Percentiles rank a stretch among this genome's conserved stretches.
phyloP scores from a whole-genome alignment of 30 jellyfish, hydroid and myxozoan species.

The Aurelia coerulea region DNA sequence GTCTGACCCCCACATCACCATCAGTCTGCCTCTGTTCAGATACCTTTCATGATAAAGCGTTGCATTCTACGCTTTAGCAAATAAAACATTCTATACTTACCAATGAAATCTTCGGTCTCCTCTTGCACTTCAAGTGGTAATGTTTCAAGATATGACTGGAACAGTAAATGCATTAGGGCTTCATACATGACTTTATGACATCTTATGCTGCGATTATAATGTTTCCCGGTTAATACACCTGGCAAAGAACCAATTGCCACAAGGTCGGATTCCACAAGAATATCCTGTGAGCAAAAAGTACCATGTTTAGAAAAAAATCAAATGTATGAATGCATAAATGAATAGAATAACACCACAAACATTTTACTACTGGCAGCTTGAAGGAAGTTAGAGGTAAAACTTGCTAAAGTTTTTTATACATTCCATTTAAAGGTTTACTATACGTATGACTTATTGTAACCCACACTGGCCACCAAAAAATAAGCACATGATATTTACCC shows the following conservation, averaged over 20 bases:
- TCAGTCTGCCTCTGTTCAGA: neutral
- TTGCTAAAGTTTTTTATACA: too few species aligned
- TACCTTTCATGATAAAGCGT: neutral
- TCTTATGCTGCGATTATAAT: slow-evolving; percentile 49
- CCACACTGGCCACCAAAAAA: too few species aligned
- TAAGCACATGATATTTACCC: too few species aligned
- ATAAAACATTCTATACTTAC: neutral
- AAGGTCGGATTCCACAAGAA: slow-evolving; percentile 51
- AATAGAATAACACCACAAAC: neutral
- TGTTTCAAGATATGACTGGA: slow-evolving; percentile 22
- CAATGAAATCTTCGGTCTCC: slow-evolving; percentile 9
- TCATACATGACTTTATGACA: slow-evolving; percentile 55
- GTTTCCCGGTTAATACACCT: slow-evolving; percentile 43
- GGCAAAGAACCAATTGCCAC: slow-evolving; percentile 32
- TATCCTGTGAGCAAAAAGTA: slow-evolving; percentile 18
- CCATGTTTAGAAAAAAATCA: neutral
- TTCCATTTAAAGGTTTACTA: too few species aligned
- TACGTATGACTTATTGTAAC: too few species aligned
- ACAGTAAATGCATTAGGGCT: slow-evolving; percentile 30
- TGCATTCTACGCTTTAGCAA: neutral
- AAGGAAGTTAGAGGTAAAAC: neutral
- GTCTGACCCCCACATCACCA: neutral
- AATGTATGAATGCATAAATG: neutral
- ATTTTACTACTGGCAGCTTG: neutral
- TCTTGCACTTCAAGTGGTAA: slow-evolving; percentile 10